Percentiles rank a stretch among this genome's conserved stretches.
Conservation (phyloP, 2,888 invertebrate genomes). For the Trisateles emortualis region DNA sequence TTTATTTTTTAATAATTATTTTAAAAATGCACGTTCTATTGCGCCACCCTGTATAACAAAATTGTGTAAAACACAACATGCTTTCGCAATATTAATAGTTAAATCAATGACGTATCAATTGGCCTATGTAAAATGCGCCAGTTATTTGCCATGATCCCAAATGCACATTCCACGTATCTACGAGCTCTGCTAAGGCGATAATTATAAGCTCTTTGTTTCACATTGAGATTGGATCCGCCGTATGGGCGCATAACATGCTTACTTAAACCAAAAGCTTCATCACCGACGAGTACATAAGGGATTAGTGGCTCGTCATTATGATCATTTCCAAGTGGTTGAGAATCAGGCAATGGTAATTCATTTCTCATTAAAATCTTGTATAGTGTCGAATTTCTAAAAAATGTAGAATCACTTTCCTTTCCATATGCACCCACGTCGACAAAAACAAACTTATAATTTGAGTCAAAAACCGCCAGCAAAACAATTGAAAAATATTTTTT, state of each 20-base stretch:
- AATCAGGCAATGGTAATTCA: constrained; percentile 17
- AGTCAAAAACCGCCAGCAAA: constrained; percentile 29
- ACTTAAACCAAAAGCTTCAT: constrained; percentile 25
- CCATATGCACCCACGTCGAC: constrained; percentile 24
- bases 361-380: constrained; percentile 37
- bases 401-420: constrained; percentile 30
- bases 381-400: constrained; percentile 30
- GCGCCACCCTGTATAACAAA: too few relatives aligned
- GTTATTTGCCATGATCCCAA: constrained; percentile 30
- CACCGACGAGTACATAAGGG: constrained; percentile 4
- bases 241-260: constrained; percentile 35
- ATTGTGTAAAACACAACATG: too few relatives aligned
- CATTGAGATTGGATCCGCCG: constrained; percentile 18
- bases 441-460: constrained; percentile 28
- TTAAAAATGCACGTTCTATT: too few relatives aligned
- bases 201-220: constrained; percentile 25
- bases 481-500: constrained; percentile 26
- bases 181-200: constrained; percentile 22
- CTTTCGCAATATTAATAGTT: constrained; percentile 27
- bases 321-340: constrained; percentile 13
- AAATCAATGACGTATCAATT: constrained; percentile 23
- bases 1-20: too few relatives aligned
- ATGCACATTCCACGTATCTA: constrained; percentile 26
- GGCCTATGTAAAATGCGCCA: constrained; percentile 31
- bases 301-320: constrained; percentile 19